phyloP scores from a whole-genome alignment of 2,797 vertebrate species.

The Triplophysa bombifrons region DNA sequence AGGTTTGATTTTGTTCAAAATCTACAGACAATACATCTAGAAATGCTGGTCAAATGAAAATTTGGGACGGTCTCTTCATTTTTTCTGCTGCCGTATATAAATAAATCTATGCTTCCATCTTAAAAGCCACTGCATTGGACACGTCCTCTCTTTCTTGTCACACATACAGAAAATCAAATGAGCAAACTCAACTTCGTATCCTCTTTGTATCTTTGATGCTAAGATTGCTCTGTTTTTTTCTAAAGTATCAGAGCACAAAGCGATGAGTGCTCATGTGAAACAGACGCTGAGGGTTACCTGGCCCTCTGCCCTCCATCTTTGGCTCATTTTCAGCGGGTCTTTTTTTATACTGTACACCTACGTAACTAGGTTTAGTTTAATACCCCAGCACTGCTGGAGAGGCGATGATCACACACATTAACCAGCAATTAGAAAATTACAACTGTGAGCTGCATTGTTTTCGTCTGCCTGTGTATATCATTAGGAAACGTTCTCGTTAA shows the following conservation, averaged over 20 bases:
- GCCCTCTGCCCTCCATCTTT: neutral
- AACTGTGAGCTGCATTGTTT: neutral
- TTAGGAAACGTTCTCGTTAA: too few species aligned
- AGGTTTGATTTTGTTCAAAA: too few species aligned
- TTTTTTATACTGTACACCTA: neutral
- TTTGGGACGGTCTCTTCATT: too few species aligned
- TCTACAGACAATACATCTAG: too few species aligned
- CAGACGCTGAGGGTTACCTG: neutral
- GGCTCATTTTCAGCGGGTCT: slow-evolving; percentile 18
- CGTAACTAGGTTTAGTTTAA: slow-evolving; percentile 18
- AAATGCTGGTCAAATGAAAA: too few species aligned
- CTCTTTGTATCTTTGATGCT: neutral
- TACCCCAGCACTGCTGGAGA: slow-evolving; percentile 2
- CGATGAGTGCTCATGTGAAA: neutral
- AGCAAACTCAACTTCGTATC: neutral
- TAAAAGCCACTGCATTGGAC: too few species aligned
- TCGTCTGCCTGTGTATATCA: neutral
- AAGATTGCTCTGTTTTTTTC: neutral
- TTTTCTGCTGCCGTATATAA: too few species aligned
- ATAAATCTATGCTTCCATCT: too few species aligned
- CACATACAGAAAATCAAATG: neutral
- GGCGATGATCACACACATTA: slow-evolving; percentile 21
- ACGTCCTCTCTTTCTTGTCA: too few species aligned
- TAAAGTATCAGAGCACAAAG: neutral
- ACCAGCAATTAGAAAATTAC: slow-evolving; percentile 23